Percentiles rank a stretch among this genome's conserved stretches.
phyloP scores from a whole-genome alignment of 2,797 vertebrate species.

The Enteromius argenteus region DNA sequence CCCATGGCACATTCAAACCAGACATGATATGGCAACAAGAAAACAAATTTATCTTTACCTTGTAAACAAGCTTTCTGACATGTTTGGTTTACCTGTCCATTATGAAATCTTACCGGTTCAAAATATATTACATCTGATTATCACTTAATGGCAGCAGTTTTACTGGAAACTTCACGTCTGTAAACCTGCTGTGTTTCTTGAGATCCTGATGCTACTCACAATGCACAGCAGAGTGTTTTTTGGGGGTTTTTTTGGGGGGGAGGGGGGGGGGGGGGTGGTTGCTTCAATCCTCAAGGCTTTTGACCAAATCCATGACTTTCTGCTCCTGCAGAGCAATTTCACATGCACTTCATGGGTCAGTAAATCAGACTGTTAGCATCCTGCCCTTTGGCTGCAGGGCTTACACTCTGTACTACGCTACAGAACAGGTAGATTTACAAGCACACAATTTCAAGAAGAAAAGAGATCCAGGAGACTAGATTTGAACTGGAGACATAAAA shows the following conservation, averaged over 20 bases:
- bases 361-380: slow-evolving; percentile 15
- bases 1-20: background rate
- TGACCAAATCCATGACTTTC: slow-evolving; percentile 26
- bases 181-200: background rate
- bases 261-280: background rate
- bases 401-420: background rate
- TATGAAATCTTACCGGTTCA: background rate
- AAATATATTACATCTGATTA: background rate
- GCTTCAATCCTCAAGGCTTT: slow-evolving; percentile 9
- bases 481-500: slow-evolving; percentile 1
- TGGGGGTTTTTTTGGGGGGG: background rate
- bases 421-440: background rate
- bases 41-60: background rate
- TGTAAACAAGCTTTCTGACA: background rate
- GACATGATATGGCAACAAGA: background rate
- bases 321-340: slow-evolving; percentile 33
- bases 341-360: slow-evolving; percentile 40
- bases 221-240: background rate
- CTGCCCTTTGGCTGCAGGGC: slow-evolving; percentile 9
- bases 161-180: background rate
- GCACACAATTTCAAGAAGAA: slow-evolving; percentile 1
- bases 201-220: background rate
- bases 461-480: background rate
- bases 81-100: background rate
- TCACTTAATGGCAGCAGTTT: background rate